Conservation (phyloP, 2,797 vertebrate species). For the Dendrocincla fuliginosa region DNA sequence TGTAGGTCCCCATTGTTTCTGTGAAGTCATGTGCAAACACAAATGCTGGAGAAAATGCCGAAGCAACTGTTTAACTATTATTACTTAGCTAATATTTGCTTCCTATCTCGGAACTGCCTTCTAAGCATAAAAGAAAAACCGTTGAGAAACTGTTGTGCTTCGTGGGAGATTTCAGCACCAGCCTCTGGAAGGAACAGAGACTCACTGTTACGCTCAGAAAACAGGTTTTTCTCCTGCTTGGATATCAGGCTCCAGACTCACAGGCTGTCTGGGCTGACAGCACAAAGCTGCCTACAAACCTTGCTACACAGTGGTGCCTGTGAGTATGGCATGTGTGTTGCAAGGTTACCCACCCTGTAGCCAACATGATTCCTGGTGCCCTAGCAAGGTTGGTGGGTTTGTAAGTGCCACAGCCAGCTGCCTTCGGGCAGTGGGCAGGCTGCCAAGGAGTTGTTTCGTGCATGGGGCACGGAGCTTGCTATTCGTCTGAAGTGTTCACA, state of each 20-base stretch:
- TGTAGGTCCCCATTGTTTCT: not conserved
- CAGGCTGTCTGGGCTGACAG: not conserved
- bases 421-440: not conserved
- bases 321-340: accelerated
- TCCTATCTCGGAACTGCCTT: not conserved
- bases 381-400: not conserved
- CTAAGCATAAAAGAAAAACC: not conserved
- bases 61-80: not conserved
- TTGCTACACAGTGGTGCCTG: accelerated
- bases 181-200: not conserved
- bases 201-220: not conserved
- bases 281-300: not conserved
- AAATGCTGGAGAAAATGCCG: not conserved
- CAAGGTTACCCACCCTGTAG: not conserved
- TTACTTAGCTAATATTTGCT: conserved; percentile 51
- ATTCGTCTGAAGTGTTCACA: not conserved
- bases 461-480: not conserved
- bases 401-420: not conserved
- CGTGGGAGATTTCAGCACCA: not conserved
- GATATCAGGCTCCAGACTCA: not conserved
- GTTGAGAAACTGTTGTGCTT: not conserved
- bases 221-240: not conserved
- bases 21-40: not conserved
- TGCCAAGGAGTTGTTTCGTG: not conserved
- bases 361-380: not conserved